Conservation (phyloP, 2,888 invertebrate species). For the Gandaritis pyraliata region DNA sequence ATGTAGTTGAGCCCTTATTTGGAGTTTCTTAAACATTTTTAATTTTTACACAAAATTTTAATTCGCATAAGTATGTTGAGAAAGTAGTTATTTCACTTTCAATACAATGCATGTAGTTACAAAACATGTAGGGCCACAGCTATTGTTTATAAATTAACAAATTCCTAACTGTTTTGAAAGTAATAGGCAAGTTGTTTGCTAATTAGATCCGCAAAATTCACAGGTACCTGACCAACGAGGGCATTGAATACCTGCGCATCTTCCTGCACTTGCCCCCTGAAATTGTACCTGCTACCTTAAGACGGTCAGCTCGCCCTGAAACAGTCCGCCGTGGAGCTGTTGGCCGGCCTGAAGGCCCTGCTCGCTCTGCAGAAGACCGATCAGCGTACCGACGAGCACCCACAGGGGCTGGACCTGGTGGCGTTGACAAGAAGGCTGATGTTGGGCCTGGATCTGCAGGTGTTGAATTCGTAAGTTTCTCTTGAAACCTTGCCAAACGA, state of each 20-base stretch:
- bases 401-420: constrained; percentile 82
- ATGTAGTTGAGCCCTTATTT: too few relatives aligned
- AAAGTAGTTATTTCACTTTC: too few relatives aligned
- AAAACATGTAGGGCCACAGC: too few relatives aligned
- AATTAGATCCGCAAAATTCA: constrained; percentile 27
- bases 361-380: constrained; percentile 92
- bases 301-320: constrained; percentile 94
- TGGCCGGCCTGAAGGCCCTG: constrained; percentile 87
- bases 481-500: background rate
- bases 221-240: constrained; percentile 98
- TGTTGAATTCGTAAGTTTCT: constrained; percentile 91
- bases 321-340: constrained; percentile 91
- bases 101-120: too few relatives aligned
- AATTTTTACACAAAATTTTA: too few relatives aligned
- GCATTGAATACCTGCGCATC: constrained; percentile 97
- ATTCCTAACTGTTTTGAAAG: too few relatives aligned
- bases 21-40: too few relatives aligned
- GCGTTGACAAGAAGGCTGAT: constrained; percentile 97
- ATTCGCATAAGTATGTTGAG: too few relatives aligned
- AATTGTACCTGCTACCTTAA: constrained; percentile 99
- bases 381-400: constrained; percentile 92
- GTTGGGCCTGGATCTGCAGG: constrained; percentile 97
- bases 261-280: constrained; percentile 98
- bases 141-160: too few relatives aligned
- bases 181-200: background rate